Evolutionary conservation across 1,140 invertebrate species (phyloP).

Genomic region (Metaphire vulgaris): DNA sequence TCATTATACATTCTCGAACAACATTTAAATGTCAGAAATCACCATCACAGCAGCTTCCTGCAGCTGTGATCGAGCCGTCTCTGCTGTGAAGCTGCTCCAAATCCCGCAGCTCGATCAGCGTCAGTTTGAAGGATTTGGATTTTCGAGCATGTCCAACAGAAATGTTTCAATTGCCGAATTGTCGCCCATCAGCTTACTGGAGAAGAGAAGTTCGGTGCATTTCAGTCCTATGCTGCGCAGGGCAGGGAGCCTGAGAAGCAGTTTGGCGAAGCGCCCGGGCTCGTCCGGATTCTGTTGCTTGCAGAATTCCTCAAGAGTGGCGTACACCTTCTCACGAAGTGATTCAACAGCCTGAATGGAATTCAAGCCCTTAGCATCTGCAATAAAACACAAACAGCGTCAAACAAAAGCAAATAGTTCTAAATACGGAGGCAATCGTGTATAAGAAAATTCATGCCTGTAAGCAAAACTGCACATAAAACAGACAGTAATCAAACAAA

Average conservation of each 20-base stretch:
- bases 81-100: no score
- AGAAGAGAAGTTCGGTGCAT: slow-evolving; percentile 90
- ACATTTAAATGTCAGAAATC: no score
- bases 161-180: slow-evolving; percentile 56
- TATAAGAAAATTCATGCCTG: no score
- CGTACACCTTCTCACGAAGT: slow-evolving; percentile 87
- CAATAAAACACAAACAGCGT: no score
- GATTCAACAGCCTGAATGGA: slow-evolving; percentile 74
- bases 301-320: slow-evolving; percentile 88
- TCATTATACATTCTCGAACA: no score
- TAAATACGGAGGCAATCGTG: no score
- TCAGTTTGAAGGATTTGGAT: slow-evolving; percentile 33
- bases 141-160: slow-evolving; percentile 62
- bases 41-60: no score
- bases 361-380: slow-evolving; percentile 80
- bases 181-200: slow-evolving; percentile 74
- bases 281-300: slow-evolving; percentile 77
- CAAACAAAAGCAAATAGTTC: no score
- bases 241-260: slow-evolving; percentile 83
- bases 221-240: slow-evolving; percentile 91
- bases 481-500: no score
- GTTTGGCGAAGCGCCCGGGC: slow-evolving; percentile 86
- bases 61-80: no score
- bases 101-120: no score
- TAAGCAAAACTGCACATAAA: no score